Percentiles rank a stretch among this genome's conserved stretches.
These are phyloP conservation scores for Patagioenas fasciata DNA, from an alignment of 2,113 vertebrate genomes.

Conservation along the genomic window DNA sequence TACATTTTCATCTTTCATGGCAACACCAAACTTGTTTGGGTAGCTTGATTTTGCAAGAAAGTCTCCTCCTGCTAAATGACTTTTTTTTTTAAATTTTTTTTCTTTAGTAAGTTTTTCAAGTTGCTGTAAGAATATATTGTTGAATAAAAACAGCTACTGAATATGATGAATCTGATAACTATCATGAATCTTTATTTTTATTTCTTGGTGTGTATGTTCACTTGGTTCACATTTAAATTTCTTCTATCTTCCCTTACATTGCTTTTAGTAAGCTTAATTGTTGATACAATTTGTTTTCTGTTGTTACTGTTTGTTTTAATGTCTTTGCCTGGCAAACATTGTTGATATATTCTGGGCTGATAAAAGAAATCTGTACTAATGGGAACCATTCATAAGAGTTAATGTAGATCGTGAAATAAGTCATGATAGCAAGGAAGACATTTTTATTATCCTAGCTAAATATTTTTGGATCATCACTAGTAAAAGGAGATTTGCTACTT, in stretches of 20 bases:
- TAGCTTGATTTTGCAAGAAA: background rate
- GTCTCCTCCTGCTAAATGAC: background rate
- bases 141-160: background rate
- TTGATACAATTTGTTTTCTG: background rate
- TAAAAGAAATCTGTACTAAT: constrained; percentile 26
- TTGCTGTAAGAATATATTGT: background rate
- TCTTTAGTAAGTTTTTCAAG: background rate
- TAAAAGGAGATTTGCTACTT: background rate
- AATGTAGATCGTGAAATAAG: constrained; percentile 30
- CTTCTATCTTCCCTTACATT: background rate
- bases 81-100: background rate
- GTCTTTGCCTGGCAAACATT: background rate
- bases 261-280: background rate
- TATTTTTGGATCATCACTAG: constrained; percentile 19
- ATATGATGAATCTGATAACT: background rate
- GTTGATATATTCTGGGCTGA: background rate
- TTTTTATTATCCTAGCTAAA: constrained; percentile 53
- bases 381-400: constrained; percentile 50
- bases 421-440: constrained; percentile 4
- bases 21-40: background rate
- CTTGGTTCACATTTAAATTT: background rate
- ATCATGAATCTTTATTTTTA: background rate
- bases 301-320: background rate
- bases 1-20: background rate
- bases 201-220: background rate